These are phyloP conservation scores for Acanthurus leucopareius DNA, from an alignment of 2,797 vertebrate species.

Conservation along the genomic window DNA sequence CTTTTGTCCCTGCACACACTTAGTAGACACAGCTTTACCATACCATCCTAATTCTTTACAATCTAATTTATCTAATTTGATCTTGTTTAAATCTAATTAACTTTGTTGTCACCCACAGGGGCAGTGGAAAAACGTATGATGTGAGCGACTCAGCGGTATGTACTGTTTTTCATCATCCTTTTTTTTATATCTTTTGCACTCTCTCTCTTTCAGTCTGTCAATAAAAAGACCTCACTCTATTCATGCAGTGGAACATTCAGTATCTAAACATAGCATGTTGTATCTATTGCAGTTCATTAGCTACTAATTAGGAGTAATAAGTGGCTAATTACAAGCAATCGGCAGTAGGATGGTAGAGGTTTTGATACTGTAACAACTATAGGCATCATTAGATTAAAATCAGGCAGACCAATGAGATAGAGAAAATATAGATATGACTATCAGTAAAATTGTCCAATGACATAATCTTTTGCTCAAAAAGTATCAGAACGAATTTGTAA, in stretches of 20 bases:
- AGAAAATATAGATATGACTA: slow-evolving; percentile 10
- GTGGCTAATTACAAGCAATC: slow-evolving; percentile 33
- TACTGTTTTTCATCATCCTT: not conserved
- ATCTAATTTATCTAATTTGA: not conserved
- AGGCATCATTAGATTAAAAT: slow-evolving; percentile 33
- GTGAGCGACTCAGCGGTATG: slow-evolving; percentile 63
- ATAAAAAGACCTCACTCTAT: not conserved
- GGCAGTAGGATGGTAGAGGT: not conserved
- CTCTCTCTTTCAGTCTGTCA: not conserved
- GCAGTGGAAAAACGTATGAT: slow-evolving; percentile 53
- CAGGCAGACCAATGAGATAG: slow-evolving; percentile 11
- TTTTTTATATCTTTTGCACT: not conserved
- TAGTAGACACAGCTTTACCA: not conserved
- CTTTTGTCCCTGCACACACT: not conserved
- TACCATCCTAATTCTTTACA: slow-evolving; percentile 4
- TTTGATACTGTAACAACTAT: not conserved
- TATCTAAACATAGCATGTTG: not conserved
- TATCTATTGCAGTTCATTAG: slow-evolving; percentile 23
- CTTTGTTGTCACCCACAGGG: slow-evolving; percentile 58
- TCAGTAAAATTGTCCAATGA: slow-evolving; percentile 12
- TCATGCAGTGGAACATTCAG: not conserved
- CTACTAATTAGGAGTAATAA: slow-evolving; percentile 30
- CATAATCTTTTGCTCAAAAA: not conserved
- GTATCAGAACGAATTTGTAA: not conserved
- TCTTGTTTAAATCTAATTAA: not conserved